Conservation (phyloP, 2,113 vertebrate genomes). For the Sceloporus undulatus region DNA sequence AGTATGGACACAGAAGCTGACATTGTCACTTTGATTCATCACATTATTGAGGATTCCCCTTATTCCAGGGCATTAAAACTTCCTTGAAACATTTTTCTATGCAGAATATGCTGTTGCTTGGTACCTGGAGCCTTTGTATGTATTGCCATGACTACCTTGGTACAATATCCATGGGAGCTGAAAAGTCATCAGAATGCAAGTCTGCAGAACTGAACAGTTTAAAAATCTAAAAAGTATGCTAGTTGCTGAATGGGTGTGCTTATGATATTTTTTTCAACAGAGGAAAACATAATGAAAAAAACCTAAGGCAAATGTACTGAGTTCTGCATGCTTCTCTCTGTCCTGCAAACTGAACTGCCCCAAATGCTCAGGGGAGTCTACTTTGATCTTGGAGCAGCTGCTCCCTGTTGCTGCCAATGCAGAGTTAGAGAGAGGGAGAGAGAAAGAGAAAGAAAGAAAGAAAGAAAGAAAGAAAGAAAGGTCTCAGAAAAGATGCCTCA, state of each 20-base stretch:
- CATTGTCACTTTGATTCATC: not conserved
- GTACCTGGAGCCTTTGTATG: too few species aligned
- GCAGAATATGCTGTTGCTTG: too few species aligned
- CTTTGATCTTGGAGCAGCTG: not conserved
- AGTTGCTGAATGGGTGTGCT: not conserved
- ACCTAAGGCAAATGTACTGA: constrained; percentile 25
- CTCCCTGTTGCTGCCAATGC: not conserved
- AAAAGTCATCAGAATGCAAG: not conserved
- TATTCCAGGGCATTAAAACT: not conserved
- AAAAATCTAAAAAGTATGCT: not conserved
- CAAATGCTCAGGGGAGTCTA: constrained; percentile 27
- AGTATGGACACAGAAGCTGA: not conserved
- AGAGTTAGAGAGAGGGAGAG: fast-evolving
- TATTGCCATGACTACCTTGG: too few species aligned
- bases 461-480: not conserved
- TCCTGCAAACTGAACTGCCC: constrained; percentile 42
- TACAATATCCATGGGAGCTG: not conserved
- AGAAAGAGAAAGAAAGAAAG: not conserved
- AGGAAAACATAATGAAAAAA: not conserved
- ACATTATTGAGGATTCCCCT: not conserved
- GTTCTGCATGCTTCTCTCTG: constrained; percentile 17
- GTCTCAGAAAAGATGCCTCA: not conserved
- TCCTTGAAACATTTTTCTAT: not conserved
- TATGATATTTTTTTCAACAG: not conserved
- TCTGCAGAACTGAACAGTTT: not conserved